Conservation (phyloP, 2,797 vertebrate species). For the Peromyscus attwateri region DNA sequence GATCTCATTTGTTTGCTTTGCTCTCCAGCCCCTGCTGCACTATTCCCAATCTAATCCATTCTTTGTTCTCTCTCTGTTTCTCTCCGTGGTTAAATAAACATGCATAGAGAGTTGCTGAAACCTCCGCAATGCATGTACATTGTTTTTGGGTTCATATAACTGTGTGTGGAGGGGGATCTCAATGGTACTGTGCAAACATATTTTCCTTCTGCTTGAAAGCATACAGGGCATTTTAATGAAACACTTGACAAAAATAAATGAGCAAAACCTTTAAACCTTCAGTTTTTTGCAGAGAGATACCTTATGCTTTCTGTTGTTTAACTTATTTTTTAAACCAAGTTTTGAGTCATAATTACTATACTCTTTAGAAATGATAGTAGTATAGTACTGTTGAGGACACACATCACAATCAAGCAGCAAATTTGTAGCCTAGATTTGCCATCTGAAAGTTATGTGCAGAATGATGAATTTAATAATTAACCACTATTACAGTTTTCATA, state of each 20-base stretch:
- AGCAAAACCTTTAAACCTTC: neutral
- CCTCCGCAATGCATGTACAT: neutral
- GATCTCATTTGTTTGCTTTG: neutral
- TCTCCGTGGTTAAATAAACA: constrained; percentile 33
- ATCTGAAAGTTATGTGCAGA: neutral
- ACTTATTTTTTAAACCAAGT: neutral
- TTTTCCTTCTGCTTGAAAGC: neutral
- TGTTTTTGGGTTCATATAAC: neutral
- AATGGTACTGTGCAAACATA: neutral
- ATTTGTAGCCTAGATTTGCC: neutral
- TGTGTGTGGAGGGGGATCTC: neutral
- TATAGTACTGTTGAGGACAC: neutral
- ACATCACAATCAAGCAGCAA: neutral
- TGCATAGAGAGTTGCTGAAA: constrained; percentile 4
- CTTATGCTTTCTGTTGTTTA: neutral
- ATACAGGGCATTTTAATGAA: neutral
- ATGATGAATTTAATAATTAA: neutral
- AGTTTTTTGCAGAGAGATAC: neutral
- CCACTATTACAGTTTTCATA: neutral
- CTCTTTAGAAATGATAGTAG: neutral
- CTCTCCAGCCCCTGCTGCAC: neutral
- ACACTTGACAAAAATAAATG: neutral
- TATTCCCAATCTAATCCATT: neutral
- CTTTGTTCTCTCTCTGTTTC: neutral
- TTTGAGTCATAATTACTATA: no score